Evolutionary conservation across 2,113 vertebrate species (phyloP), one percentile per base, ranked within the genome.

Genomic region (Diphyllodes magnificus): DNA sequence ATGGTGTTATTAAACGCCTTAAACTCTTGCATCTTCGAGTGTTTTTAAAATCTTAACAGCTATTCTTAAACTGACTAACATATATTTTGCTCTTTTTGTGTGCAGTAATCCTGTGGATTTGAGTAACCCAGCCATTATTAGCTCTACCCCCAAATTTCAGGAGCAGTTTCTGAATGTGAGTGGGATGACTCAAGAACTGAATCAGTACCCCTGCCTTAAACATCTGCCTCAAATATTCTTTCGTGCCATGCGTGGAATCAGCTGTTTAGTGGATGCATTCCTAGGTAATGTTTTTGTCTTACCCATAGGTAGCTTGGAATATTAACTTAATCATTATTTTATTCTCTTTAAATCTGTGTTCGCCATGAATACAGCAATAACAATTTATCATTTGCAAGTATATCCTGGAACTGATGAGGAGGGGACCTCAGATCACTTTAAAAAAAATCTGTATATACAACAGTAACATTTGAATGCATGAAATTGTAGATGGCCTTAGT

Each of bases 151-250:
- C 86, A 99, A 99, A 97, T 99, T 99, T 98, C 99, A 99, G 98
- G 99, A 99, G 92, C 99, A 99, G 98, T 99, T 99, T 95, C 98
- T 99, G 72, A 99, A 98, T 97, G 98, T 99, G 95, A 99, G 98
- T 68, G 98, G 99, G 64, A 98, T 99, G 95, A 98, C 99, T 47
- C 99, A 99, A 96, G 99, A 99, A 90, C 97, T 99, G 93, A 98
- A 99, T 92, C 98, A 99, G 94, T 99, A 99, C 95, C 99, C 98
- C 53, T 99, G 99, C 98, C 98, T 99, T 96, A 99, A 99, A 96
- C 99, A 99, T 96, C 98, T 99, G 88, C 99, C 99, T 97, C 99
- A 99, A 73, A 99, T 99, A 97, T 99, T 99, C 98, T 99, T 99
- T 96, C 98, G 99, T 98, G 99, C 99, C 97, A 99, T 99, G 99